phyloP scores from a whole-genome alignment of 2,113 vertebrate species.

The Cyphomyrus plagiostoma region DNA sequence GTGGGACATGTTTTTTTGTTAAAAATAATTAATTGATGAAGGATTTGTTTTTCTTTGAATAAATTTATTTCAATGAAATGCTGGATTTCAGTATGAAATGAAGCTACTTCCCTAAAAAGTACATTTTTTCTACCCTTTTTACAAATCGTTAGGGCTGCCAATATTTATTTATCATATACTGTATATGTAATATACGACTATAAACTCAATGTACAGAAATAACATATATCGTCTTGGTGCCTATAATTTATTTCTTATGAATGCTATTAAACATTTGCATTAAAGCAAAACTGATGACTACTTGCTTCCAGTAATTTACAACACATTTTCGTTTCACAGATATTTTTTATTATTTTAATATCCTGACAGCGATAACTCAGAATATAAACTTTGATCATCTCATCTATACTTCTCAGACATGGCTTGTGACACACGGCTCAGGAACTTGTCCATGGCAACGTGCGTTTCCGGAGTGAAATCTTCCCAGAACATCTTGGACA shows the following conservation, averaged over 20 bases:
- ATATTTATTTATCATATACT: no score
- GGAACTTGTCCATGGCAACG: slow-evolving; percentile 34
- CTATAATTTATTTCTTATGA: background rate
- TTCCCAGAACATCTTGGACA: slow-evolving; percentile 19
- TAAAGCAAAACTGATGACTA: background rate
- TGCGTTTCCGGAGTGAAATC: slow-evolving; percentile 38
- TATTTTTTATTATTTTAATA: slow-evolving; percentile 1
- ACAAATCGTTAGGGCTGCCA: no score
- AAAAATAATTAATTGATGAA: no score
- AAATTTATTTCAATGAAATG: no score
- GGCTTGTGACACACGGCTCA: slow-evolving; percentile 25
- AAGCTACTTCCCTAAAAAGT: no score
- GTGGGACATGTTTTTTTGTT: no score
- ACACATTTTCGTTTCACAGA: background rate
- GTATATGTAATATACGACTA: no score
- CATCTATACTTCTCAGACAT: slow-evolving; percentile 40
- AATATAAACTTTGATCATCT: background rate
- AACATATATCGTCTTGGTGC: background rate
- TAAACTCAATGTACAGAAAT: background rate
- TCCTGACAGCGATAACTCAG: background rate
- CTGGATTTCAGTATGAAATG: no score
- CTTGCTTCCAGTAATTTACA: background rate
- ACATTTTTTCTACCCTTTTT: no score
- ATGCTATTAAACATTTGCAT: background rate
- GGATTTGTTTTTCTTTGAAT: no score